These are phyloP conservation scores for Gorsachius magnificus DNA, from an alignment of 2,797 vertebrate species.

Conservation along the genomic window DNA sequence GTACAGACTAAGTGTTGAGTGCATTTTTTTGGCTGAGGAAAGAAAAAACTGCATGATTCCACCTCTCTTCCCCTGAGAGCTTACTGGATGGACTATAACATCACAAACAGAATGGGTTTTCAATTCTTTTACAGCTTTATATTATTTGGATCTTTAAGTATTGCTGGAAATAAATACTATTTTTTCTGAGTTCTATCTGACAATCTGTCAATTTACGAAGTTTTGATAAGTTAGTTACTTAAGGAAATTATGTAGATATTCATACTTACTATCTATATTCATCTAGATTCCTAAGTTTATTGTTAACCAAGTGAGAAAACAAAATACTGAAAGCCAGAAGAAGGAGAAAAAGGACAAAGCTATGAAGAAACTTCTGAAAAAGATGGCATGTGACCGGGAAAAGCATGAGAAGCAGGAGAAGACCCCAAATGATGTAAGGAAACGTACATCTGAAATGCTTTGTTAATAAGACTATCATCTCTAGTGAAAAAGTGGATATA, in stretches of 20 bases:
- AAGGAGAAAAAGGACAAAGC: slow-evolving; percentile 88
- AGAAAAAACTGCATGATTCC: neutral
- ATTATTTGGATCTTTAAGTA: neutral
- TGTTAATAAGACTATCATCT: neutral
- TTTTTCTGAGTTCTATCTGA: neutral
- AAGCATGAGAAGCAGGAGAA: slow-evolving; percentile 88
- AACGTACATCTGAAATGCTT: neutral
- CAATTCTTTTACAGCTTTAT: neutral
- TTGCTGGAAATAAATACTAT: neutral
- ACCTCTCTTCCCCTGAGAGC: neutral
- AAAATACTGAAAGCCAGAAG: slow-evolving; percentile 87
- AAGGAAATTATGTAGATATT: neutral
- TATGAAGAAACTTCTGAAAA: slow-evolving; percentile 92
- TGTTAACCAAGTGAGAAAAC: slow-evolving; percentile 92
- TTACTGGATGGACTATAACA: neutral
- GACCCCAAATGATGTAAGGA: slow-evolving; percentile 81
- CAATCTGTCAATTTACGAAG: neutral
- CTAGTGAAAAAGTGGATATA: neutral
- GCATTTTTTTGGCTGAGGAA: neutral
- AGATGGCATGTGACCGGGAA: slow-evolving; percentile 89
- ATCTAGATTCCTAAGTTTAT: slow-evolving; percentile 95
- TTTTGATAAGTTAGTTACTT: neutral
- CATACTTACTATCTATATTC: neutral
- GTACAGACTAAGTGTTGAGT: neutral
- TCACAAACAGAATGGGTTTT: neutral